Percentiles rank a stretch among this genome's conserved stretches.
phyloP scores from a whole-genome alignment of 1,140 invertebrate genomes.

The Zelostemma sp. region DNA sequence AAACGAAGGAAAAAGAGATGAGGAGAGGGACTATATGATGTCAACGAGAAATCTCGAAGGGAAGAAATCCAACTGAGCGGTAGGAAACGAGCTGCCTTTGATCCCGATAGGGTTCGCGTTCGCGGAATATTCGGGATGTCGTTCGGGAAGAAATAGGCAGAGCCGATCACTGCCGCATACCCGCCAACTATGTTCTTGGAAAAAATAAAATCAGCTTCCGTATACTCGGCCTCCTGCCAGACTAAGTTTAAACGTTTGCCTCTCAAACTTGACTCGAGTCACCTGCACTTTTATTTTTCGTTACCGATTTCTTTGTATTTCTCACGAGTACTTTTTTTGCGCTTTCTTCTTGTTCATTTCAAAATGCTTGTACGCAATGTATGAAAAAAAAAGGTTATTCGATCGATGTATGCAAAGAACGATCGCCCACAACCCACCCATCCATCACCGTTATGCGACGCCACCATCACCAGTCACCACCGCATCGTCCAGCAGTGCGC shows the following conservation, averaged over 20 bases:
- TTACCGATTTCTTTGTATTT: too few relatives aligned
- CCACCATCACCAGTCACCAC: slow-evolving; percentile 34
- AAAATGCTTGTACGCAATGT: too few relatives aligned
- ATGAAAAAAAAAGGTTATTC: too few relatives aligned
- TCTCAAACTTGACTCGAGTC: slow-evolving; percentile 48
- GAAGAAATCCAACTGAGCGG: too few relatives aligned
- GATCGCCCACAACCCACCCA: slow-evolving; percentile 49
- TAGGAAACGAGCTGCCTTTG: too few relatives aligned
- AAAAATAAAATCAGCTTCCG: slow-evolving; percentile 51
- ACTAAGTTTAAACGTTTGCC: slow-evolving; percentile 58
- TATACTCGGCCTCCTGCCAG: slow-evolving; percentile 59
- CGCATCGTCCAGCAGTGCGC: not conserved
- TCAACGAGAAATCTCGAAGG: too few relatives aligned
- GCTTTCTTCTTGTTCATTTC: too few relatives aligned
- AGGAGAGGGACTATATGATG: not conserved
- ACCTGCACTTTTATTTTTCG: too few relatives aligned
- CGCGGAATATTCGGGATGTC: slow-evolving; percentile 31
- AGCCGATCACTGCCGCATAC: slow-evolving; percentile 42
- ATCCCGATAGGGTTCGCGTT: not conserved
- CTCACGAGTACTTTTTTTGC: too few relatives aligned
- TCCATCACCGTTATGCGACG: slow-evolving; percentile 5
- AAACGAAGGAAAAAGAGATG: not conserved
- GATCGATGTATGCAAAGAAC: too few relatives aligned
- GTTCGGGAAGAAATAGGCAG: slow-evolving; percentile 9
- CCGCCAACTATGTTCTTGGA: slow-evolving; percentile 55